Percentiles rank a stretch among this genome's conserved stretches.
phyloP scores from a whole-genome alignment of 2,888 invertebrate genomes.

The Adineta ricciae region DNA sequence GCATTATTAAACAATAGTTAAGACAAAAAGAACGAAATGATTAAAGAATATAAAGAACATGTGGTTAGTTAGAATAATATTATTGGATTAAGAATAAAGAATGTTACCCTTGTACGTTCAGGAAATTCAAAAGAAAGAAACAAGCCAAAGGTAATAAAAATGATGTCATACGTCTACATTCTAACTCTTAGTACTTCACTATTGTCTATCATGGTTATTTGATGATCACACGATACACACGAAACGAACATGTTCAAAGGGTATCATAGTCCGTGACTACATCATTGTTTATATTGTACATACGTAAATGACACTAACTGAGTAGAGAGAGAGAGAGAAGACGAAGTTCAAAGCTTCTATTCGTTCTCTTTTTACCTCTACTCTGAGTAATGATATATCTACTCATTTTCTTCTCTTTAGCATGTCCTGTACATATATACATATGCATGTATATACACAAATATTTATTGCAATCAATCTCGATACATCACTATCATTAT shows the following conservation, averaged over 20 bases:
- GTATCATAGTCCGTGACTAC: not conserved
- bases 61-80: not conserved
- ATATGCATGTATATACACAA: not conserved
- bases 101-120: not conserved
- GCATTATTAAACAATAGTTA: not conserved
- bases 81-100: not conserved
- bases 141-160: not conserved
- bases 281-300: conserved; percentile 4
- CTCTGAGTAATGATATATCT: not conserved
- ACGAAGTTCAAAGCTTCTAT: not conserved
- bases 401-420: not conserved
- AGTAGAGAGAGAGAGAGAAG: not conserved
- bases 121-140: not conserved
- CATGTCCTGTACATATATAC: not conserved
- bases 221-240: not conserved
- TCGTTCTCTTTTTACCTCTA: not conserved
- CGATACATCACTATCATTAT: not conserved
- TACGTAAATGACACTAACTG: not conserved
- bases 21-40: not conserved
- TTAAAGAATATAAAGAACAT: not conserved
- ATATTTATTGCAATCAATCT: conserved; percentile 15
- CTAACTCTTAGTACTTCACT: not conserved
- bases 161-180: not conserved
- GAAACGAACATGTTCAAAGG: not conserved
- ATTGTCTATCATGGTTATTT: not conserved